Evolutionary conservation across 2,113 vertebrate genomes (phyloP).

Genomic region (Speoplatyrhinus poulsoni): DNA sequence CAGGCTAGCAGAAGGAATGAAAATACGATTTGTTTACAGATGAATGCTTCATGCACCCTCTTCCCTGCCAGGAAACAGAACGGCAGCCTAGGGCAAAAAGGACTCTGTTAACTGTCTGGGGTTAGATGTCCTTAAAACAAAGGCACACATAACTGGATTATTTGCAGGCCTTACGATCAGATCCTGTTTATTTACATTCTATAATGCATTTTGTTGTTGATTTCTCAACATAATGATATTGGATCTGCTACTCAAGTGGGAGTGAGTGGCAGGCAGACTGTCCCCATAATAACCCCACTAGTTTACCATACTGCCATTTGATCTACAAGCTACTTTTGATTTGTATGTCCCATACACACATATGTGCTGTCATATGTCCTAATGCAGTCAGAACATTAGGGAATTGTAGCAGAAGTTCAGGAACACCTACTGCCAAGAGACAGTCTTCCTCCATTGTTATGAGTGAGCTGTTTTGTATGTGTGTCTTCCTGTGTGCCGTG

Average conservation of each 20-base stretch:
- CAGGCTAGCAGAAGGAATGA: constrained; percentile 47
- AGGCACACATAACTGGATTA: constrained; percentile 25
- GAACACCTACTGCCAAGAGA: no score
- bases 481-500: no score
- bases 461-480: no score
- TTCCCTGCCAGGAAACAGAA: constrained; percentile 23
- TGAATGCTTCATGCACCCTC: constrained; percentile 43
- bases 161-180: neutral
- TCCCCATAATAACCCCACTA: no score
- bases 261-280: no score
- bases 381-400: neutral
- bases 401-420: neutral
- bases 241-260: no score
- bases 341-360: neutral
- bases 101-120: constrained; percentile 16
- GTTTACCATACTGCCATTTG: no score
- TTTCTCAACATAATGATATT: no score
- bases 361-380: constrained; percentile 5
- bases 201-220: no score
- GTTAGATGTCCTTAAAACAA: constrained; percentile 22
- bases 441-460: no score
- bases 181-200: constrained; percentile 8
- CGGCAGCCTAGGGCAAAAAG: constrained; percentile 24
- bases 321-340: no score
- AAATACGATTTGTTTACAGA: constrained; percentile 48